These are phyloP conservation scores for Trichacis sp. DNA, from an alignment of 2,888 invertebrate genomes.

Conservation along the genomic window DNA sequence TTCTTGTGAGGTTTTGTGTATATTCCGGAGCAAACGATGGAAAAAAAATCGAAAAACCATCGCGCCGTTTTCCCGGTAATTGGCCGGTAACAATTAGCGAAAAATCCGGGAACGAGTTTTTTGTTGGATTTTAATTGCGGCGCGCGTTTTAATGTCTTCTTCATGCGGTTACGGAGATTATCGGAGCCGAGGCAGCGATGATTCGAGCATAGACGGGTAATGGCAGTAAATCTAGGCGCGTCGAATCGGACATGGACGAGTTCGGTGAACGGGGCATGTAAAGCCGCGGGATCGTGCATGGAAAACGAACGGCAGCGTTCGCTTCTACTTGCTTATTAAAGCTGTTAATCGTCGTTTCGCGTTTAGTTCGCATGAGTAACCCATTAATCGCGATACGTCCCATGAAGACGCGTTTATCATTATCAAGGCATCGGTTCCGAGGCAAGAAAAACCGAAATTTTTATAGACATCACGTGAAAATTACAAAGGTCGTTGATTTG, in stretches of 20 bases:
- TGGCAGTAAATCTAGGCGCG: conserved; percentile 27
- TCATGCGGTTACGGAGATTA: conserved; percentile 12
- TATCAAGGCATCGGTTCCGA: too few relatives aligned
- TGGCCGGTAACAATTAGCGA: too few relatives aligned
- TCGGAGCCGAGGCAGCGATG: conserved; percentile 11
- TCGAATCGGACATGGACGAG: conserved; percentile 22
- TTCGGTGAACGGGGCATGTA: conserved; percentile 10
- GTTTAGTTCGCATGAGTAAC: conserved; percentile 20
- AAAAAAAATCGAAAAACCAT: too few relatives aligned
- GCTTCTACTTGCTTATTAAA: conserved; percentile 32
- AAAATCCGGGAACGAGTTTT: not conserved
- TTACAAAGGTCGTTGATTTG: too few relatives aligned
- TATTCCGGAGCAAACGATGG: too few relatives aligned
- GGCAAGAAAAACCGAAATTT: too few relatives aligned
- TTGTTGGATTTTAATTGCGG: not conserved
- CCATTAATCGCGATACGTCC: conserved; percentile 18
- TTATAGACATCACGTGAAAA: too few relatives aligned
- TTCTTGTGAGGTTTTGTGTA: too few relatives aligned
- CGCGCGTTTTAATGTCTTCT: not conserved
- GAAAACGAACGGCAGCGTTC: conserved; percentile 23
- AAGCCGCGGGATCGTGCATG: conserved; percentile 19
- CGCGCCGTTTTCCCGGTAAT: too few relatives aligned
- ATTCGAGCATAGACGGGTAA: conserved; percentile 20
- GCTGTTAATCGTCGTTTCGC: conserved; percentile 24
- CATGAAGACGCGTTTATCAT: not conserved